These are phyloP conservation scores for Cyclophora albipunctata DNA, from an alignment of 2,888 invertebrate genomes.

Conservation along the genomic window DNA sequence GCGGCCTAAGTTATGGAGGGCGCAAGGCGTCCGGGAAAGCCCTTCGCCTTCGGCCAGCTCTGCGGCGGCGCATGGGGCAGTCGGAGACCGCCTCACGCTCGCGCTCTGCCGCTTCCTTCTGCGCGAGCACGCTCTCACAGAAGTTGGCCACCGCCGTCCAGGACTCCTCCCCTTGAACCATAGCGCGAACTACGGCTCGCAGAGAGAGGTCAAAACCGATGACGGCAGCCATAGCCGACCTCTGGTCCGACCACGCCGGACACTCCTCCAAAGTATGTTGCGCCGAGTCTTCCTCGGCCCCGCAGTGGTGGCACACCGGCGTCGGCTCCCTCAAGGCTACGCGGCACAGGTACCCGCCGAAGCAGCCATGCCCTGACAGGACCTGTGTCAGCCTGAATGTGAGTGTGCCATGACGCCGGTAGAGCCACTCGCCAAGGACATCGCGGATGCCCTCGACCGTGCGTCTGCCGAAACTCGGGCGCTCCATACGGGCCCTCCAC, in stretches of 20 bases:
- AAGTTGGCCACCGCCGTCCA: not conserved
- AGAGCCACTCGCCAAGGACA: not conserved
- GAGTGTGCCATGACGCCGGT: not conserved
- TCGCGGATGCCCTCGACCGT: not conserved
- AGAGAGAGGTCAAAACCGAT: slow-evolving; percentile 3
- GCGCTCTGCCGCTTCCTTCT: slow-evolving; percentile 3
- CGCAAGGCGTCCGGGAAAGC: not conserved
- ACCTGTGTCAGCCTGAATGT: not conserved
- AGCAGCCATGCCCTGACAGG: not conserved
- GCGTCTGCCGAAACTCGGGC: not conserved
- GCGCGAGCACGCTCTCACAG: not conserved
- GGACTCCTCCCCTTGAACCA: not conserved
- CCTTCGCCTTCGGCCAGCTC: not conserved
- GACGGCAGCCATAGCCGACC: not conserved
- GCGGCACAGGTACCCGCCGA: not conserved
- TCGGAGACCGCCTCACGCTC: not conserved
- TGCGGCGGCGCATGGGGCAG: not conserved
- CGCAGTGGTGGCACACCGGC: slow-evolving; percentile 1
- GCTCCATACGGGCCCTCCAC: not conserved
- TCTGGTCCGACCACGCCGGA: slow-evolving; percentile 1
- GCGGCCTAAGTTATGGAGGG: not conserved
- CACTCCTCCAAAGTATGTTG: not conserved
- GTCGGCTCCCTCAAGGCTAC: slow-evolving; percentile 1
- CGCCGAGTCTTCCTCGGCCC: not conserved
- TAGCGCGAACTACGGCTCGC: not conserved